Conservation (phyloP, 1,140 invertebrate genomes). For the Drepana arcuata region DNA sequence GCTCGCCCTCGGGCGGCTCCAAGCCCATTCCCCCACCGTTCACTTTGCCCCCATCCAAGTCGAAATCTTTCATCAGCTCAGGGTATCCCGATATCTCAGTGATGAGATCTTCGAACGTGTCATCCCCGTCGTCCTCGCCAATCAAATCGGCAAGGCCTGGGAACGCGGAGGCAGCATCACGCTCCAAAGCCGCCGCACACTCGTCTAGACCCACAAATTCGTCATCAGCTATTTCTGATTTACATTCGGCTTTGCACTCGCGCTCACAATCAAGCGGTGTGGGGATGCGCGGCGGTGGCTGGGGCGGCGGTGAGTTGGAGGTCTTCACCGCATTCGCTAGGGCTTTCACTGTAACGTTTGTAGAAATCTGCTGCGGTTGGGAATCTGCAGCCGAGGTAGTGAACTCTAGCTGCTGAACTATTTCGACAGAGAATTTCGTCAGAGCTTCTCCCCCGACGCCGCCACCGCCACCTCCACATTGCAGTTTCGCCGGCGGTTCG, state of each 20-base stretch:
- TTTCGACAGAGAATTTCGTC: slow-evolving; percentile 91
- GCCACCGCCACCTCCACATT: slow-evolving; percentile 71
- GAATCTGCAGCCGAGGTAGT: slow-evolving; percentile 86
- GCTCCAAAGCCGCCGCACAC: slow-evolving; percentile 84
- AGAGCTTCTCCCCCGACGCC: slow-evolving; percentile 73
- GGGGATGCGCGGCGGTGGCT: slow-evolving; percentile 47
- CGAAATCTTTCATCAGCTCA: slow-evolving; percentile 89
- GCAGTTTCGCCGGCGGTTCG: slow-evolving; percentile 84
- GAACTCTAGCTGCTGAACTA: slow-evolving; percentile 91
- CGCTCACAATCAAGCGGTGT: slow-evolving; percentile 74
- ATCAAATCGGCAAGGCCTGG: slow-evolving; percentile 85
- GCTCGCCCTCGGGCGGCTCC: slow-evolving; percentile 66
- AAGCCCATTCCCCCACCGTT: slow-evolving; percentile 60
- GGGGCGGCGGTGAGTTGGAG: slow-evolving; percentile 74
- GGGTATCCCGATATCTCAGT: slow-evolving; percentile 88
- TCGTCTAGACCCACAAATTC: slow-evolving; percentile 88
- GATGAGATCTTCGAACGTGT: slow-evolving; percentile 90
- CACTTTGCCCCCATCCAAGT: slow-evolving; percentile 69
- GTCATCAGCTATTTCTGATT: slow-evolving; percentile 85
- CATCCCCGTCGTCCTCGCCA: slow-evolving; percentile 88
- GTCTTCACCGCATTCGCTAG: slow-evolving; percentile 87
- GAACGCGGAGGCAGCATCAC: slow-evolving; percentile 83
- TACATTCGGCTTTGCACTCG: slow-evolving; percentile 79
- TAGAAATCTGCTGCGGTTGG: slow-evolving; percentile 91
- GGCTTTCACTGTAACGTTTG: slow-evolving; percentile 93